Percentiles rank a stretch among this genome's conserved stretches.
Conservation (phyloP, 2,113 vertebrate genomes). For the Campylorhamphus procurvoides region DNA sequence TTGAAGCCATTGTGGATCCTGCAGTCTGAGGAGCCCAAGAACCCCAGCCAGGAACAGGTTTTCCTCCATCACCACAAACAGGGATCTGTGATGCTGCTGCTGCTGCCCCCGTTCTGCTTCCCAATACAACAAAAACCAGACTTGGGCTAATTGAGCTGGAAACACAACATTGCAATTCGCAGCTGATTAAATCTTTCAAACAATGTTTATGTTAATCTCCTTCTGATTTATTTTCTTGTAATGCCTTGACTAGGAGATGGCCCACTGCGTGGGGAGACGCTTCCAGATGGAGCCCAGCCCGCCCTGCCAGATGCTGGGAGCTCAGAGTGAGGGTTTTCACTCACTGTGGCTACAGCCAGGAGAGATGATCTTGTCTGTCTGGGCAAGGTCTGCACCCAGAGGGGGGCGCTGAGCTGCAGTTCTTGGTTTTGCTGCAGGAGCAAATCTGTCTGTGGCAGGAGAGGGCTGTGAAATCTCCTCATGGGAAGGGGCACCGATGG, state of each 20-base stretch:
- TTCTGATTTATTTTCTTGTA: conserved; percentile 16
- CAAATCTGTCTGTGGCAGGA: background rate
- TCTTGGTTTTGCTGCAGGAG: background rate
- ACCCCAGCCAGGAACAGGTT: background rate
- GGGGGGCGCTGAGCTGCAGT: background rate
- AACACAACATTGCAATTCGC: conserved; percentile 4
- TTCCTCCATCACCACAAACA: background rate
- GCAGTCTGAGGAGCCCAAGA: background rate
- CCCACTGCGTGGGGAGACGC: background rate
- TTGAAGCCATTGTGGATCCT: background rate
- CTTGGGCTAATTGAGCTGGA: conserved; percentile 2
- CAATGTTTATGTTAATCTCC: conserved; percentile 6
- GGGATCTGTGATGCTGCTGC: background rate
- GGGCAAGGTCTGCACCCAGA: background rate
- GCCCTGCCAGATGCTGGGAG: background rate
- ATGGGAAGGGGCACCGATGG: background rate
- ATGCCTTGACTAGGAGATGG: background rate
- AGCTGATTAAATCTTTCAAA: conserved; percentile 43
- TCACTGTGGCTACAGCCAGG: background rate
- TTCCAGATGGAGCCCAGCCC: background rate
- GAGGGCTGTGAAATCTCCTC: background rate
- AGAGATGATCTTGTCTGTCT: background rate
- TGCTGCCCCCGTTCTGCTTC: background rate
- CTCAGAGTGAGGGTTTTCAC: background rate
- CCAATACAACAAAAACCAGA: background rate